Percentiles rank a stretch among this genome's conserved stretches.
These are phyloP conservation scores for Cerastis rubricosa DNA, from an alignment of 2,888 invertebrate genomes.

Conservation along the genomic window DNA sequence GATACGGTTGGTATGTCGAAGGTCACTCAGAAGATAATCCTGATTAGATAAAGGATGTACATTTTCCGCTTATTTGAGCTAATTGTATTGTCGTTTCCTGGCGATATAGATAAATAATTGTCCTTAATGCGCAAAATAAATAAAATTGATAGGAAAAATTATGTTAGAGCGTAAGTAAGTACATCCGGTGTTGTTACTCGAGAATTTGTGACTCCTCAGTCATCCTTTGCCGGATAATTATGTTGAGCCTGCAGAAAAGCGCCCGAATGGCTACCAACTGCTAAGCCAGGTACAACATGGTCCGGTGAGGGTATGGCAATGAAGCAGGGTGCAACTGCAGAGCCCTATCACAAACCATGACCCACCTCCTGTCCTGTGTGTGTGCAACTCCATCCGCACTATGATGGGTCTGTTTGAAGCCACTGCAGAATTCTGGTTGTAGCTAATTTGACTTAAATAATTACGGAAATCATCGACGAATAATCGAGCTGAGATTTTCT, in stretches of 20 bases:
- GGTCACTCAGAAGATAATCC: not conserved
- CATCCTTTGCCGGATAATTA: not conserved
- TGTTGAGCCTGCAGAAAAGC: not conserved
- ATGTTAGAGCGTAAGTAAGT: not conserved
- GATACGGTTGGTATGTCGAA: not conserved
- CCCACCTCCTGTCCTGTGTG: too few relatives aligned
- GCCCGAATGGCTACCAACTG: not conserved
- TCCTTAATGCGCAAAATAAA: not conserved
- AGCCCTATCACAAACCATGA: too few relatives aligned
- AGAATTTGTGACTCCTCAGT: not conserved
- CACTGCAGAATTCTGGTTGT: too few relatives aligned
- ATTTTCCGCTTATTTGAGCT: conserved; percentile 17
- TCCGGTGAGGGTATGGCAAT: too few relatives aligned
- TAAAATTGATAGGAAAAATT: not conserved
- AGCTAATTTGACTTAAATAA: too few relatives aligned
- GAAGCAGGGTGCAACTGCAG: too few relatives aligned
- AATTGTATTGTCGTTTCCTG: conserved; percentile 5
- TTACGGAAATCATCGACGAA: too few relatives aligned
- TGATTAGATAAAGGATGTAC: not conserved
- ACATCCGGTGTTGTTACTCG: not conserved
- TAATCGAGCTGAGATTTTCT: too few relatives aligned
- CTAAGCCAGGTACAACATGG: too few relatives aligned
- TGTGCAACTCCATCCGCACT: too few relatives aligned
- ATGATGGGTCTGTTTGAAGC: too few relatives aligned
- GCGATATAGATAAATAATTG: not conserved